Percentiles rank a stretch among this genome's conserved stretches.
phyloP scores from a whole-genome alignment of 35 echinoderm and acorn worm genomes.

The Anneissia japonica region DNA sequence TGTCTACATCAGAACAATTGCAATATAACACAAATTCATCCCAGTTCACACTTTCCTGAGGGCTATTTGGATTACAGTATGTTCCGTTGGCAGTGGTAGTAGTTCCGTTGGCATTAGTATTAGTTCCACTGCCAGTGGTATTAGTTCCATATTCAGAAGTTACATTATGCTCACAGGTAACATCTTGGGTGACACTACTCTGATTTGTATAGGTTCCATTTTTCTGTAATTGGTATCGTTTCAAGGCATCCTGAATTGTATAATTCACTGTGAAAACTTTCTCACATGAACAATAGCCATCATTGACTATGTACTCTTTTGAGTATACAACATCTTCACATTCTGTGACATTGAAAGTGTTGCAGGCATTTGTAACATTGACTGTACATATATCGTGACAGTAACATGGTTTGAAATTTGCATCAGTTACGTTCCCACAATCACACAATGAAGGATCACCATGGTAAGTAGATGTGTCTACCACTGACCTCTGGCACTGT shows the following conservation, averaged over 20 bases:
- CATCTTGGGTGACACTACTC: neutral
- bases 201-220: too few relatives aligned
- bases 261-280: neutral
- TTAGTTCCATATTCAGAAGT: too few relatives aligned
- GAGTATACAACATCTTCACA: constrained; percentile 20
- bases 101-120: neutral
- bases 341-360: neutral
- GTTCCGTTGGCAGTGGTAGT: neutral
- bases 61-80: neutral
- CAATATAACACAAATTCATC: constrained; percentile 15
- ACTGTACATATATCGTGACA: neutral
- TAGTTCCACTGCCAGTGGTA: neutral
- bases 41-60: neutral
- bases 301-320: neutral
- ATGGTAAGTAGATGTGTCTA: neutral
- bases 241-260: neutral
- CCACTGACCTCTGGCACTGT: neutral
- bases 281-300: neutral
- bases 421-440: neutral
- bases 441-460: neutral
- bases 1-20: constrained; percentile 49
- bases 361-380: neutral
- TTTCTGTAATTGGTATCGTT: neutral
- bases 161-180: too few relatives aligned
- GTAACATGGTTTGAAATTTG: neutral